Evolutionary conservation across 2,888 invertebrate species (phyloP), one percentile per base, ranked within the genome.

Genomic region (Muschampia plurimacula): DNA sequence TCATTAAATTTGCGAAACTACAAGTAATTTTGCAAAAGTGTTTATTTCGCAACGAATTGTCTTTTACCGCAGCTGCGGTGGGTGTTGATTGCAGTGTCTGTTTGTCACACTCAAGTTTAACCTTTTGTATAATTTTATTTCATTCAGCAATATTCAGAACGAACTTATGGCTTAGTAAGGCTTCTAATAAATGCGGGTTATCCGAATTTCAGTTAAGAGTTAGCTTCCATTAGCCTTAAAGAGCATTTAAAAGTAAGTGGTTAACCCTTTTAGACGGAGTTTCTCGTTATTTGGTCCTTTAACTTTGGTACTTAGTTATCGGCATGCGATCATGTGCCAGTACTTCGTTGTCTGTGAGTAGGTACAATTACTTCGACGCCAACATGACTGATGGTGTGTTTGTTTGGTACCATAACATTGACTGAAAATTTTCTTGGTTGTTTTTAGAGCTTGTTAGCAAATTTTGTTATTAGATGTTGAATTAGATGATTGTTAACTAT

Each of bases 1-100:
- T 67, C 67, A 67, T 67, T 63, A 72, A 84, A 84, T 85, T 85
- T 84, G 77, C 82, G 81, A 81, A 84, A 85, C 77, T 73, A 72
- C 79, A 79, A 77, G 82, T 81, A 81, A 82, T 83, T 85, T 83
- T 73, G 83, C 82, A 80, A 82, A 85, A 82, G 82, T 81, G 3
- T 28, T 57, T 55, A 82, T 83, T 85, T 84, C 77, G 80, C 78
- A 80, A 79, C 79, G 82, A 82, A 84, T 83, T 82, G 83, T 79
- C 76, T 77, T 80, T 76, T 75, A 84, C 85, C 85, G 80, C 84
- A 85, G 80, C 81, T 79, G 77, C 81, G 77, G 76, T 64, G 65
- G 69, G 72, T 75, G 75, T 72, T 67, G 73, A 75, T 74, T 76
- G 77, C 65, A 72, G 28, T 67, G 32, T 41, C 28, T 69, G 28